These are phyloP conservation scores for Rhinella marina DNA, from an alignment of 2,797 vertebrate genomes.

Conservation along the genomic window DNA sequence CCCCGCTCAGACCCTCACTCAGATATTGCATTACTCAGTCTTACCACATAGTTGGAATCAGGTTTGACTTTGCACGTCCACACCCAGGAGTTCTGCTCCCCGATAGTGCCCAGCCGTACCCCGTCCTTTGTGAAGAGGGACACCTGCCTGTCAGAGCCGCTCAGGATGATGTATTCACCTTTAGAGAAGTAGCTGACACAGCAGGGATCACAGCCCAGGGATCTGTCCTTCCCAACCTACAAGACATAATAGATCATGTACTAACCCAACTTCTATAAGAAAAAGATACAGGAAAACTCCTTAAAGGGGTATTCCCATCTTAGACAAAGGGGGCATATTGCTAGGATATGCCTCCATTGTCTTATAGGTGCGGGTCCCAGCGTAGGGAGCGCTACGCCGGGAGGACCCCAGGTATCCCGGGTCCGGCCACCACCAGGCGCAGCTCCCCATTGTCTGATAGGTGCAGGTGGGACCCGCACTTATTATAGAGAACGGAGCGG, in stretches of 20 bases:
- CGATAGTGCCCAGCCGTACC: constrained; percentile 87
- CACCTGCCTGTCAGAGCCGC: constrained; percentile 93
- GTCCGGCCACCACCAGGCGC: too few relatives aligned
- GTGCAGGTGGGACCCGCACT: too few relatives aligned
- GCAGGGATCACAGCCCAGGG: constrained; percentile 91
- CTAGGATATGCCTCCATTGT: too few relatives aligned
- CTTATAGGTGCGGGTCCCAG: too few relatives aligned
- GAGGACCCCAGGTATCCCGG: too few relatives aligned
- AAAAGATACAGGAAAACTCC: neutral
- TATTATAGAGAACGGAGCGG: too few relatives aligned
- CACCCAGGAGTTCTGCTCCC: constrained; percentile 93
- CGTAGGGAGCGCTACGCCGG: too few relatives aligned
- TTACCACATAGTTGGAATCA: constrained; percentile 96
- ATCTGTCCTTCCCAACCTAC: constrained; percentile 91
- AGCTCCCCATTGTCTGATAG: too few relatives aligned
- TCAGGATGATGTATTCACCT: constrained; percentile 93
- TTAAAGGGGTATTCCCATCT: too few relatives aligned
- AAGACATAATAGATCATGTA: neutral
- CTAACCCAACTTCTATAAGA: too few relatives aligned
- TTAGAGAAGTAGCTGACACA: constrained; percentile 96
- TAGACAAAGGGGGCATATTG: too few relatives aligned
- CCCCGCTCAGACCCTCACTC: neutral
- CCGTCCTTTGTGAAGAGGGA: constrained; percentile 97
- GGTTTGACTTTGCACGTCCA: constrained; percentile 95
- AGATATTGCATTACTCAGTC: constrained; percentile 60